Base-by-base conservation (phyloP, 2,113 vertebrate species). In the Cynocephalus volans region DNA sequence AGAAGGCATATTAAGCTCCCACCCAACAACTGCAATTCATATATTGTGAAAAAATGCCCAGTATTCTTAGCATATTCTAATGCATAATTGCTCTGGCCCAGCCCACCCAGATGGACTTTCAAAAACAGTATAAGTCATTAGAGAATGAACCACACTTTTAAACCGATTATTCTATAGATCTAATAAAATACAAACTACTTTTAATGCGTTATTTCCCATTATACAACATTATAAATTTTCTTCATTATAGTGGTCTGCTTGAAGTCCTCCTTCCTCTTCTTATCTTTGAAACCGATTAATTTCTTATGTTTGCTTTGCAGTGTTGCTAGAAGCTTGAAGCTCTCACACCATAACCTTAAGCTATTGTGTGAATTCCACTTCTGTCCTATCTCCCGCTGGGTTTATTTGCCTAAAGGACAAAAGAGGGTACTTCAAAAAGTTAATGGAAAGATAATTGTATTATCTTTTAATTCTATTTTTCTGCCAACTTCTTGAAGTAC, bases 251-350 rank as follows among this genome's bases (percentile, higher is more conserved):
- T 70, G 31, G 15, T 52, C 70, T 81, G 23, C n/a, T 64, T 62
- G 60, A 81, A 84, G 36, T 83, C 62, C 90, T 83, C 3, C 26
- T 93, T 80, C 64, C 58, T 89, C 21, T 72, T 26, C 48, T 88
- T 89, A 80, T 70, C 52, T 90, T 90, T 64, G 28, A 95, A 81
- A 81, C 24, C 60, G 83, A 24, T 85, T 92, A 75, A 92, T 56
- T 62, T 77, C 64, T 83, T 54, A 23, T 21, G 14, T 76, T 86
- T 80, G n/a, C 45, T 89, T 62, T 86, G n/a, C 18, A 50, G n/a
- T 67, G 2, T 48, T 21, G 26, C 50, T 58, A 89, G 69, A 95
- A 75, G 50, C 54, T 73, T 60, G 54, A 72, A 85, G 12, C 2
- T 81, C 56, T 72, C 21, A 87, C 12, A 28, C 69, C 69, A 82